Conservation (phyloP, 2,113 vertebrate genomes). For the Maccullochella peelii region DNA sequence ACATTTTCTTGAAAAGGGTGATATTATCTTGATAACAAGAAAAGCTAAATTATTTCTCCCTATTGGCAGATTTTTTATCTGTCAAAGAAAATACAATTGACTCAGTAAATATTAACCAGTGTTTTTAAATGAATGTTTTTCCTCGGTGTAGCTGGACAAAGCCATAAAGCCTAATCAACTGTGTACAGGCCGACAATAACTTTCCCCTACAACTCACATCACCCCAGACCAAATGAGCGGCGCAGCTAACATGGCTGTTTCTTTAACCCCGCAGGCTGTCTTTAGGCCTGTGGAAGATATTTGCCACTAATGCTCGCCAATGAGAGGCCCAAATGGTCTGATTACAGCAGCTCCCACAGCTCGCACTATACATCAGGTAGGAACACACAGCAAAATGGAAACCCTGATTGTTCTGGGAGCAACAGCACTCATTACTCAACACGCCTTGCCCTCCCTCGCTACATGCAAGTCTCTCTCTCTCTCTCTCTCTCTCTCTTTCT, state of each 20-base stretch:
- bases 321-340: constrained; percentile 86
- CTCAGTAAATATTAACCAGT: constrained; percentile 3
- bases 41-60: neutral
- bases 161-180: constrained; percentile 27
- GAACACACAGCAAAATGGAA: constrained; percentile 82
- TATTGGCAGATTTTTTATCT: neutral
- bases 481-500: constrained; percentile 48
- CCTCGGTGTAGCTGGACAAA: neutral
- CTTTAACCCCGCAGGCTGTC: constrained; percentile 80
- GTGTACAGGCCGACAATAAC: constrained; percentile 7
- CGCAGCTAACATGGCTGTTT: constrained; percentile 68
- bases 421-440: constrained; percentile 85
- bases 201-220: constrained; percentile 55
- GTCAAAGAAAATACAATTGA: constrained; percentile 4
- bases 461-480: constrained; percentile 48
- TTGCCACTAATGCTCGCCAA: constrained; percentile 84
- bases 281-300: constrained; percentile 82
- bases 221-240: constrained; percentile 56
- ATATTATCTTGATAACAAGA: neutral
- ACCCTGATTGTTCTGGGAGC: constrained; percentile 86
- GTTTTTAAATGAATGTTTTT: constrained; percentile 27
- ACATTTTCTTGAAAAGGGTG: neutral
- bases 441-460: constrained; percentile 60
- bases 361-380: constrained; percentile 83
- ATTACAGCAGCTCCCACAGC: constrained; percentile 84